These are phyloP conservation scores for Laspeyria flexula DNA, from an alignment of 2,888 invertebrate genomes.

Conservation along the genomic window DNA sequence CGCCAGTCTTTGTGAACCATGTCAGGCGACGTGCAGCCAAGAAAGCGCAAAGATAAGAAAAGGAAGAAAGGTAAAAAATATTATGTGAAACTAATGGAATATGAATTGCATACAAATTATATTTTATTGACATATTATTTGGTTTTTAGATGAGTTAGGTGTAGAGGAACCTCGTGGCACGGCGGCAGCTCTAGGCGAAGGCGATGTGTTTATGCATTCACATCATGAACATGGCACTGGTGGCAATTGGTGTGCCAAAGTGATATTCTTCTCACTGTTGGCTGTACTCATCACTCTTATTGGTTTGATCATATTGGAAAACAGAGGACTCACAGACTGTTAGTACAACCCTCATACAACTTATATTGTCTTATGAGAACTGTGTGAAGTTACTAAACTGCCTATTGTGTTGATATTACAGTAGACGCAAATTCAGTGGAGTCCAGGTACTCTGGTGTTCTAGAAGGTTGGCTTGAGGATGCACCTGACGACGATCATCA, in stretches of 20 bases:
- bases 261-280: constrained; percentile 92
- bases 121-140: constrained; percentile 13
- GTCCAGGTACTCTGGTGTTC: constrained; percentile 90
- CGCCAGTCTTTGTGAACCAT: constrained; percentile 85
- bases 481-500: constrained; percentile 82
- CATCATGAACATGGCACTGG: constrained; percentile 92
- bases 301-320: constrained; percentile 92
- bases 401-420: constrained; percentile 38
- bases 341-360: constrained; percentile 62
- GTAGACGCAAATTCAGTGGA: constrained; percentile 85
- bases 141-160: constrained; percentile 77
- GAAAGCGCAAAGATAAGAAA: constrained; percentile 94
- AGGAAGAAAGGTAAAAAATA: constrained; percentile 90
- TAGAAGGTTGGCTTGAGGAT: constrained; percentile 93
- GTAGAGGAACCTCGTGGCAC: constrained; percentile 80
- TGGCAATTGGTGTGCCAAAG: constrained; percentile 94
- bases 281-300: constrained; percentile 90
- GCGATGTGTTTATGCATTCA: constrained; percentile 92
- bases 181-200: constrained; percentile 81
- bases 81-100: constrained; percentile 5
- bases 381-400: background rate
- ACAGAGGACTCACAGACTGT: constrained; percentile 92
- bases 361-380: background rate
- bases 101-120: constrained; percentile 21
- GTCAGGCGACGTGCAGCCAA: constrained; percentile 95